Evolutionary conservation across 2,888 invertebrate genomes (phyloP), one percentile per base, ranked within the genome.

Genomic region (Polymixis lichenea): DNA sequence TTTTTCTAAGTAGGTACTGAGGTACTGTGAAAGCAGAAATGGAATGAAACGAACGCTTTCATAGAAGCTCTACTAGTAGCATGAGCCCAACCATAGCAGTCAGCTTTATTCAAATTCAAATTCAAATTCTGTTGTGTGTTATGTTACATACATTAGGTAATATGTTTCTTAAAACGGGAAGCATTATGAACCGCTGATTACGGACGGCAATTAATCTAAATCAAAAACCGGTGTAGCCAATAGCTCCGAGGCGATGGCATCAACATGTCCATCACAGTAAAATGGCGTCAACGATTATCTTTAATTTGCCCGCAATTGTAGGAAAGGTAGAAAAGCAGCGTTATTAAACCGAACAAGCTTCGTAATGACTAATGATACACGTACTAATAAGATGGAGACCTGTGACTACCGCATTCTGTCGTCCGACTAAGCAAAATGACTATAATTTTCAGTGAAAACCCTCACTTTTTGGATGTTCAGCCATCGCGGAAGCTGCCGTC

Each of bases 181-280:
- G 51, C 32, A 70, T 46, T 46, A 53, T 22, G 32, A 60, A 32
- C 61, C 51, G 58, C 68, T 82, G 72, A 79, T 72, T 65, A 51
- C 70, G 25, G 15, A 58, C 25, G 46, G 55, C 60, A 62, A 70
- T 78, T 56, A 69, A 77, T 75, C 51, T 58, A 43, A 80, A 68
- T 65, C 9, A 22, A 55, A 86, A 84, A 86, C 86, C 77, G 76
- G 86, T 87, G 72, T 71, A 65, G 66, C 32, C 58, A 56, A 51
- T 38, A 55, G 7, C 9, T 51, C 28, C 25, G 51, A 56, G 17
- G 75, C 56, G 51, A 58, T 64, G 51, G 32, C 75, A 58, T 62
- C 75, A 75, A 64, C 68, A 22, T 65, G 25, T 2, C 43, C 17
- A 67, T 53, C 49, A 32, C 56, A 64, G 66, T 56, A 32, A 69